Evolutionary conservation across 2,888 invertebrate species (phyloP), one percentile per base, ranked within the genome.

Genomic region (Mesorhabditis sp.): DNA sequence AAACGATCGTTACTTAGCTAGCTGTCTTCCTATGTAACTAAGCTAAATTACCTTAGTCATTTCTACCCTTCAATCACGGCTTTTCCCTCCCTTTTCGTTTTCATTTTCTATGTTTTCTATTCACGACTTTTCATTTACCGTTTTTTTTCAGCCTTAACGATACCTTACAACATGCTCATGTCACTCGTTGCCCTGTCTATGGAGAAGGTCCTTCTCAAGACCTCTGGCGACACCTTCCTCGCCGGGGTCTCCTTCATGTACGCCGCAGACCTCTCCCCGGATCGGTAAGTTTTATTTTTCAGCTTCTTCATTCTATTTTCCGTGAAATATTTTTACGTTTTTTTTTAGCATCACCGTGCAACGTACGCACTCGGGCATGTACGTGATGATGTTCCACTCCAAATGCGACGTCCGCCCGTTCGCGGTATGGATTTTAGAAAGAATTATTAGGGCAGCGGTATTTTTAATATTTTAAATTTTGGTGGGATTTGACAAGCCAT

Each of bases 361-460:
- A 74, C 77, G 77, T 76, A 76, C 76, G 41, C 69, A 74, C 41
- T 70, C 72, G 66, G 45, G 44, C 58, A 79, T 78, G 69, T 79
- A 69, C 68, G 75, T 79, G 15, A 76, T 79, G 4, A 77, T 77
- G 67, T 79, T 79, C 69, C 79, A 79, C 68, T 79, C 79, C 61
- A 76, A 76, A 66, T 79, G 79, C 63, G 79, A 79, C 68, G 74
- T 79, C 62, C 70, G 79, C 45, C 79, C 79, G 13, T 79, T 79
- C 64, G 79, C 79, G 4, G 71, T 71, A 45, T 1, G 28, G 28
- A 28, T 28, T 28, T 28, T 1, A 2, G 2, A 28, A 28, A 28
- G 1, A 1, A 28, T 28, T 28, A 28, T 28, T 28, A 2, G 28
- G 28, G 28, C n/a, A n/a, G n/a, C n/a, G n/a, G n/a, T n/a, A n/a